phyloP scores from a whole-genome alignment of 2,113 vertebrate genomes.

The Nansenia antarctica region DNA sequence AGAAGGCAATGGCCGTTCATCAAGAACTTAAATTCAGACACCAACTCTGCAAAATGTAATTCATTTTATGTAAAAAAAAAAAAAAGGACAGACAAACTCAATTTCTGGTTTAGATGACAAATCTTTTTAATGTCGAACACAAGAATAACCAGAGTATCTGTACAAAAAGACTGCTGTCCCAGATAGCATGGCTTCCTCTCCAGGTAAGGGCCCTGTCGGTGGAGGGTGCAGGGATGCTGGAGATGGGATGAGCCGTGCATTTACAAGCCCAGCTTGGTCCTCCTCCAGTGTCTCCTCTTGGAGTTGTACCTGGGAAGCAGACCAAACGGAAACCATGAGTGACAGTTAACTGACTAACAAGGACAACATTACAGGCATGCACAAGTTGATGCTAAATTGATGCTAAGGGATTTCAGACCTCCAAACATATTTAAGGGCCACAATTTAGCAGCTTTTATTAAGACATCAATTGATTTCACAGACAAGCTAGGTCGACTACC shows the following conservation, averaged over 20 bases:
- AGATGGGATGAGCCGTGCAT: constrained; percentile 38
- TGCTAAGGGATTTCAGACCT: too few species aligned
- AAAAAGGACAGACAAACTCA: neutral
- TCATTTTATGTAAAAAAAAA: neutral
- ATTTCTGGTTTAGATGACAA: constrained; percentile 48
- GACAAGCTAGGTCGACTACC: too few species aligned
- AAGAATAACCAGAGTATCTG: constrained; percentile 69
- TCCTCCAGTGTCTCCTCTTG: constrained; percentile 99
- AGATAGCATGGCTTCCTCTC: constrained; percentile 51
- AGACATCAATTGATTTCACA: too few species aligned
- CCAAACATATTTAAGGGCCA: neutral
- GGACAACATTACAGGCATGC: too few species aligned
- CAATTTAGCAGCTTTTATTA: too few species aligned
- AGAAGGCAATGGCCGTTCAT: too few species aligned
- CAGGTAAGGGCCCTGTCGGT: constrained; percentile 34
- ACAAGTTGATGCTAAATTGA: neutral
- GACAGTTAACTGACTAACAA: too few species aligned
- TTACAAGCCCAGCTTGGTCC: constrained; percentile 96
- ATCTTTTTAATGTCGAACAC: constrained; percentile 76
- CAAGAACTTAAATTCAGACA: too few species aligned
- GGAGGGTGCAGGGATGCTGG: constrained; percentile 28
- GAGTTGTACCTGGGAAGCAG: constrained; percentile 89
- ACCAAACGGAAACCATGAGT: neutral
- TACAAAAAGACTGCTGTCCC: constrained; percentile 69
- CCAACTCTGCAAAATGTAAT: too few species aligned